A percentile compares a stretch with the other conserved stretches of the same genome.
Conservation (phyloP, 1,140 invertebrate genomes). For the Bombus impatiens region DNA sequence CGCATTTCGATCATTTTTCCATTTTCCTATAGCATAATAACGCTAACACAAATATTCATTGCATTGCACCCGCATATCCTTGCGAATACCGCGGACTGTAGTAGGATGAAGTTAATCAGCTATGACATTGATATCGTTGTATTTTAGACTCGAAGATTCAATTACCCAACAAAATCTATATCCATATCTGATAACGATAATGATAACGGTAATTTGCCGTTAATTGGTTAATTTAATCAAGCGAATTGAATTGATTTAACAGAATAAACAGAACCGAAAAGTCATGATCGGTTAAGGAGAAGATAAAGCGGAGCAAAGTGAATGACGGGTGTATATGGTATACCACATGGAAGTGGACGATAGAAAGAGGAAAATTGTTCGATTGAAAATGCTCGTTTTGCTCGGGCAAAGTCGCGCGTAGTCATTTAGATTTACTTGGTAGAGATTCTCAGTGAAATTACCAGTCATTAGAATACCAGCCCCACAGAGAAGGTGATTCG, state of each 20-base stretch:
- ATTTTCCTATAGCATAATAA: background rate
- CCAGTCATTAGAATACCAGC: conserved; percentile 56
- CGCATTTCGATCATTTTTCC: background rate
- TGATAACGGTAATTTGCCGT: conserved; percentile 60
- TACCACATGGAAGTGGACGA: background rate
- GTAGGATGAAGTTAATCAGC: too few species aligned
- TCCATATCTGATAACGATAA: conserved; percentile 55
- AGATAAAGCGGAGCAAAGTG: background rate
- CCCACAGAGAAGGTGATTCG: conserved; percentile 52
- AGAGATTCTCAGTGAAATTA: conserved; percentile 15
- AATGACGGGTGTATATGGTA: background rate
- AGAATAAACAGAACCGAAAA: too few species aligned
- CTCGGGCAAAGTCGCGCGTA: background rate
- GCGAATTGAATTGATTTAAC: conserved; percentile 25
- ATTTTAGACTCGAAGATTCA: conserved; percentile 37
- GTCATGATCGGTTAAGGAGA: background rate
- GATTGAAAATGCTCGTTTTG: conserved; percentile 6
- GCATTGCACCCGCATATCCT: too few species aligned
- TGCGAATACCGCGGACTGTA: too few species aligned
- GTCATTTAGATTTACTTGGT: background rate
- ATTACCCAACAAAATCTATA: conserved; percentile 68
- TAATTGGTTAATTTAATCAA: conserved; percentile 64
- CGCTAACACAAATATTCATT: background rate
- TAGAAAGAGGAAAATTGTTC: background rate
- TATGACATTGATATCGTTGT: background rate